Percentiles rank a stretch among this genome's conserved stretches.
These are phyloP conservation scores for Calliphora vomitoria DNA, from an alignment of 2,888 invertebrate species.

Conservation along the genomic window DNA sequence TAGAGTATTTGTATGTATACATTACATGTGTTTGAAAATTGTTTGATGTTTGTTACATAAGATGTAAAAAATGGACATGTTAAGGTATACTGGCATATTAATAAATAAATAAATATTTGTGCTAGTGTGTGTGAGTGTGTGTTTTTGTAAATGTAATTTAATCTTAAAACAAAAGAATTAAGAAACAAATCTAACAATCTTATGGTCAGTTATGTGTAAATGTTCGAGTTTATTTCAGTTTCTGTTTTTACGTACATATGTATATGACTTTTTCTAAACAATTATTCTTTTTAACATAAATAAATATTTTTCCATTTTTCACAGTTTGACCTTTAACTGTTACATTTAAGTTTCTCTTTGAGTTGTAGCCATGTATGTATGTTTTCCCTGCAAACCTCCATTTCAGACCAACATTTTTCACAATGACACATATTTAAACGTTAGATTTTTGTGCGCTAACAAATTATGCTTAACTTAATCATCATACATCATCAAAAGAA, in stretches of 20 bases:
- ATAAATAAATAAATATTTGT: conserved; percentile 10
- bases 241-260: background rate
- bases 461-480: conserved; percentile 58
- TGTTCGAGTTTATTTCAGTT: background rate
- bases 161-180: conserved; percentile 60
- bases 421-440: conserved; percentile 63
- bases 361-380: background rate
- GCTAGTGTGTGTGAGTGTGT: background rate
- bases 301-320: conserved; percentile 48
- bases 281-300: conserved; percentile 47
- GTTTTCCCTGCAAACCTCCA: background rate
- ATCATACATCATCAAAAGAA: conserved; percentile 39
- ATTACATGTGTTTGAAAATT: conserved; percentile 39
- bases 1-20: conserved; percentile 16
- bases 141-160: conserved; percentile 34
- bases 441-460: conserved; percentile 48
- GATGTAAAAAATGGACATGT: conserved; percentile 21
- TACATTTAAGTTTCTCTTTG: conserved; percentile 58
- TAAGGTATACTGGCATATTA: conserved; percentile 3
- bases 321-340: conserved; percentile 64
- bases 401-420: conserved; percentile 47
- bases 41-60: conserved; percentile 56
- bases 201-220: background rate
- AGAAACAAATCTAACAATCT: conserved; percentile 45
- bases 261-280: conserved; percentile 1